Evolutionary conservation across 2,113 vertebrate genomes (phyloP), one percentile per base, ranked within the genome.

Genomic region (Cichladusa arquata): DNA sequence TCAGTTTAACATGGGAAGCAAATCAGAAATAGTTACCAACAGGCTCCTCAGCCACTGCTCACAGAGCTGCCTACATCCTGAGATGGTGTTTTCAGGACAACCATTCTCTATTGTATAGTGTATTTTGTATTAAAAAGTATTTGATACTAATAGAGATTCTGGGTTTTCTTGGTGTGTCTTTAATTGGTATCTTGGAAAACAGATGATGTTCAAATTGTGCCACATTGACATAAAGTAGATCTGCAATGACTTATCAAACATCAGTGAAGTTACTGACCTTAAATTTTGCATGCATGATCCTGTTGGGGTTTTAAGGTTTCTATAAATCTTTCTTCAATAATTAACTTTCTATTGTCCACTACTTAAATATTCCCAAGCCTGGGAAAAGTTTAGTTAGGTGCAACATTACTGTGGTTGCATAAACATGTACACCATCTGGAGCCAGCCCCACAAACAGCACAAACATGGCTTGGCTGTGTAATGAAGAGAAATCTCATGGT

Each of bases 281-380:
- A 58, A 50, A 24, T 57, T 82, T 74, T 65, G 24, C 29, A 5
- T 25, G 6, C 51, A 26, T 91, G 64, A 66, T 82, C 67, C 65
- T 93, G 70, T 29, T 95, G 94, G 93, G 73, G 71, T 90, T 97
- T 97, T 92, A 87, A 95, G 88, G 38, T 83, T 92, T 70, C 89
- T n/a, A 8, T 31, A 28, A 72, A 62, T 44, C 7, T 82, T 69
- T 29, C 56, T 66, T 19, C 87, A 85, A 93, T 66, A 76, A 91
- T 56, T 74, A 26, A 40, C 79, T 83, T 91, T 94, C 86, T 94
- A 65, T 93, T 87, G 81, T 82, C 88, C 78, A 95, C 57, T 89
- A 74, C 64, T 92, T 77, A 70, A 88, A 77, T 81, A 60, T 92
- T 96, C 70, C 36, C 84, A 81, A 6, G 17, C 4, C 64, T 79